Evolutionary conservation across 2,888 invertebrate genomes (phyloP).

Genomic region (Polyploca ridens): DNA sequence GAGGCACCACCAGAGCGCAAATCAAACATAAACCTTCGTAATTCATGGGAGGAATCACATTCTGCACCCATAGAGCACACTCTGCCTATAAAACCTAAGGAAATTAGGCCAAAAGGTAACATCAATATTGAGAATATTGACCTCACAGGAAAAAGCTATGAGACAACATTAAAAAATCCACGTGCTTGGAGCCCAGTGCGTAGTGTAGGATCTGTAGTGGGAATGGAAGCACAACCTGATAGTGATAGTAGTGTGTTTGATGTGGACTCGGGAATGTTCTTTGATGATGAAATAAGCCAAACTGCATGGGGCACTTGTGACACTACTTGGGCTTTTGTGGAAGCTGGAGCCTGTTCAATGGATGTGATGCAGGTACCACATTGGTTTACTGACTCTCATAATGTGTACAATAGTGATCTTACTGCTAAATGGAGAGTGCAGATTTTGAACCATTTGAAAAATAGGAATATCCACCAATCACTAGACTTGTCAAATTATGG

Average conservation of each 20-base stretch:
- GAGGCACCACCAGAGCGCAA: constrained; percentile 70
- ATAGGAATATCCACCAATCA: constrained; percentile 77
- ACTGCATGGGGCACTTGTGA: constrained; percentile 92
- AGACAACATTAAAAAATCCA: constrained; percentile 90
- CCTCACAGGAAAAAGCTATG: constrained; percentile 87
- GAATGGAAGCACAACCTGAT: constrained; percentile 94
- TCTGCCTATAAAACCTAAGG: constrained; percentile 81
- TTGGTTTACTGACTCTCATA: constrained; percentile 88
- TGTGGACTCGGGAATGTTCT: constrained; percentile 92
- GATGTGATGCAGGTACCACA: constrained; percentile 90
- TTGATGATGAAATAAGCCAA: constrained; percentile 90
- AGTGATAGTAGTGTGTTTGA: constrained; percentile 93
- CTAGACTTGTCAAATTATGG: constrained; percentile 87
- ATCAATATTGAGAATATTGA: constrained; percentile 75
- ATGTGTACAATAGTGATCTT: constrained; percentile 85
- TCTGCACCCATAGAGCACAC: constrained; percentile 90
- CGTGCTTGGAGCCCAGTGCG: constrained; percentile 95
- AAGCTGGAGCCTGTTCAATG: constrained; percentile 91
- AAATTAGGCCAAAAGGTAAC: constrained; percentile 62
- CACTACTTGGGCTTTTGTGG: constrained; percentile 92
- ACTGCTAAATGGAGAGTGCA: constrained; percentile 90
- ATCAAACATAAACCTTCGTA: constrained; percentile 81
- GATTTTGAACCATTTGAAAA: constrained; percentile 88
- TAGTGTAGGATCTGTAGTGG: constrained; percentile 93
- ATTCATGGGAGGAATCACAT: constrained; percentile 89